A percentile compares a stretch with the other conserved stretches of the same genome.
phyloP scores from a whole-genome alignment of 2,113 vertebrate genomes.

The Alexandromys fortis region DNA sequence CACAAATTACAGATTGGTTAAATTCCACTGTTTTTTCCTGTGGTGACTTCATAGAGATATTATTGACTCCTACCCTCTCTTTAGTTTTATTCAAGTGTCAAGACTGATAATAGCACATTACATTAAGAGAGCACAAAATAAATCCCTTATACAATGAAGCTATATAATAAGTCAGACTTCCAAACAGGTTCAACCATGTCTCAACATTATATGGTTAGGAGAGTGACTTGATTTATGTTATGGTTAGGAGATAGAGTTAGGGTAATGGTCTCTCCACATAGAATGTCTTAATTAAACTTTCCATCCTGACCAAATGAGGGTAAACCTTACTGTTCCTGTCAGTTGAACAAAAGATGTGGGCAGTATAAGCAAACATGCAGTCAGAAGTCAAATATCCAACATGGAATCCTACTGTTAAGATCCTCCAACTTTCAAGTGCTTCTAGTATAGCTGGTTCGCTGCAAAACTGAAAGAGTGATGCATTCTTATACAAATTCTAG shows the following conservation, averaged over 20 bases:
- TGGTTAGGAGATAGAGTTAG: neutral
- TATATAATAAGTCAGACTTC: neutral
- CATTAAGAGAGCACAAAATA: neutral
- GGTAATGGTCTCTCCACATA: neutral
- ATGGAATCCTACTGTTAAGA: neutral
- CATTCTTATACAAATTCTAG: neutral
- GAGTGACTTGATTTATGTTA: neutral
- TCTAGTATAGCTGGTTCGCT: neutral
- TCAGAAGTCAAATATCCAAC: neutral
- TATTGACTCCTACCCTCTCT: neutral
- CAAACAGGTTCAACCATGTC: neutral
- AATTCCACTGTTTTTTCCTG: neutral
- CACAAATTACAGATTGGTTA: neutral
- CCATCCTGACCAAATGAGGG: neutral
- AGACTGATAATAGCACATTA: neutral
- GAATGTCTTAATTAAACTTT: neutral
- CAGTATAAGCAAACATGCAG: neutral
- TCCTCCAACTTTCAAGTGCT: neutral
- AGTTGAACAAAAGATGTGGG: neutral
- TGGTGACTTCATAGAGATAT: neutral
- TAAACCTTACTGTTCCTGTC: neutral
- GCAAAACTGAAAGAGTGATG: neutral
- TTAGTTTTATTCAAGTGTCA: neutral
- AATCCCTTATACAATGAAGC: neutral
- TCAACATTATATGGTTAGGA: neutral